Evolutionary conservation across 2,797 vertebrate genomes (phyloP).

Genomic region (Margarornis squamiger): DNA sequence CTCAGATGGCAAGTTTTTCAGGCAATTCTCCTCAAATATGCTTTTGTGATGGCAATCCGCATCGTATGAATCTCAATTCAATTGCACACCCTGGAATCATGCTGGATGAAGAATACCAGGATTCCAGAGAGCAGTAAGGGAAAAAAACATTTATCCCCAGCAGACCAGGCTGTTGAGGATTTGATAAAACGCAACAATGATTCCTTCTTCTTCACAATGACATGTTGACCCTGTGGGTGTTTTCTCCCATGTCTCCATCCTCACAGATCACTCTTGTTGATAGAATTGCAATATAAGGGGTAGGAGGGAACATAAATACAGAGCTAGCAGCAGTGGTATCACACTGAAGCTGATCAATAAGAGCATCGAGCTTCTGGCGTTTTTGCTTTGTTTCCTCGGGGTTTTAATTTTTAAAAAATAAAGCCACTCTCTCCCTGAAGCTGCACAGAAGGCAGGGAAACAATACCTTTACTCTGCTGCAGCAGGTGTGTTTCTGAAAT

Average conservation of each 20-base stretch:
- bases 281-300: not conserved
- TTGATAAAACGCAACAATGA: constrained; percentile 7
- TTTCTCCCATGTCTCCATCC: not conserved
- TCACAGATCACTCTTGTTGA: not conserved
- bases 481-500: not conserved
- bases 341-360: not conserved
- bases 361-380: not conserved
- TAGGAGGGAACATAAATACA: constrained; percentile 5
- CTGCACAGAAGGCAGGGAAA: not conserved
- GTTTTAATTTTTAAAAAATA: not conserved
- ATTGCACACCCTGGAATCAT: not conserved
- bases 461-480: not conserved
- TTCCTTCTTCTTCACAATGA: constrained; percentile 5
- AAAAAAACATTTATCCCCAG: constrained; percentile 12
- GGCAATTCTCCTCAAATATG: constrained; percentile 12
- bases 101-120: constrained; percentile 1
- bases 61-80: not conserved
- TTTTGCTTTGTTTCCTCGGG: not conserved
- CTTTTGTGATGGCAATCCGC: not conserved
- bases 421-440: not conserved
- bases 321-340: not conserved
- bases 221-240: not conserved
- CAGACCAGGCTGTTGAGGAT: constrained; percentile 4
- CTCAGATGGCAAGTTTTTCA: not conserved
- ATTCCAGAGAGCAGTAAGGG: not conserved